Evolutionary conservation across 2,888 invertebrate genomes (phyloP), one percentile per base, ranked within the genome.

Genomic region (Brachypalpus laphriformis): DNA sequence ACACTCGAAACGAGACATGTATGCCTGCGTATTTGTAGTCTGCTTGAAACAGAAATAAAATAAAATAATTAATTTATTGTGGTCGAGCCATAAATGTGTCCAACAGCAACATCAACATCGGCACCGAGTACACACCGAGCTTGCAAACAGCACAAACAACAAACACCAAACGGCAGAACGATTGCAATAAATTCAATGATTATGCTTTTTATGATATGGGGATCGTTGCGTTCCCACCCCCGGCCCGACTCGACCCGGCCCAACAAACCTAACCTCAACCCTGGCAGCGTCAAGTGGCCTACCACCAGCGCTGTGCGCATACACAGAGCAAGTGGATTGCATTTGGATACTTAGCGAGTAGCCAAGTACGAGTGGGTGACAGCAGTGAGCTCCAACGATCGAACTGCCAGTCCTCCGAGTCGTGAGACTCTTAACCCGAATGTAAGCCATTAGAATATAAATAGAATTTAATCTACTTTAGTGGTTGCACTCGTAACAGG

Each of bases 11-110:
- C 20, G 51, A 45, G 65, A 65, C 59, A 22, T 59, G 54, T 56
- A 16, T 63, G 78, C 61, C 61, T 61, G 57, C 56, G 51, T 74
- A 72, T 78, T 61, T 72, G 72, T 61, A 63, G 83, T 65, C 75
- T 70, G 80, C 80, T 85, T 59, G 54, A 65, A 85, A 65, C 83
- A 85, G 74, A 80, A 85, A 85, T 85, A 81, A 85, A 81, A 81
- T 85, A 85, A 85, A 85, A 81, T 85, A 85, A 85, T 85, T 85
- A 85, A 81, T 85, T 85, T 85, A 85, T 85, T 85, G 75, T 81
- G 85, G 85, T 81, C 70, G 81, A 76, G 81, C 75, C 63, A 71
- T 85, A 76, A 85, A 85, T 85, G 85, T 65, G 59, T 63, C 80
- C 83, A 85, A 71, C 78, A 85, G 74, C 78, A 72, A 74, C 63